Evolutionary conservation across 2,888 invertebrate species (phyloP), one percentile per base, ranked within the genome.

Genomic region (Amphipoea lucens): DNA sequence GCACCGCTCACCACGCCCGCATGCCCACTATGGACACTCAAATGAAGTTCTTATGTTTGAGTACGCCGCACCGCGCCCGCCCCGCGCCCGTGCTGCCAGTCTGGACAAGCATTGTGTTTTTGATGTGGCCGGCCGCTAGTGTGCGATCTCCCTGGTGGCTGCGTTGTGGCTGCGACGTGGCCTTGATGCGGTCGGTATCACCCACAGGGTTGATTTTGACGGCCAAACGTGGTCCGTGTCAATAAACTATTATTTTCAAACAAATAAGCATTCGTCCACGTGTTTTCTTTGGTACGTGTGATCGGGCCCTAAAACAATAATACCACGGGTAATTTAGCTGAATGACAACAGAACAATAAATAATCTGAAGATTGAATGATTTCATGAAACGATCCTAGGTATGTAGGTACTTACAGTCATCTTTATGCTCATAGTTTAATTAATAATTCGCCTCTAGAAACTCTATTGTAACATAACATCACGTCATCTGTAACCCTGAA

Each of bases 401-500:
- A 20, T 0, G 4, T 36, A 69, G 29, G 20, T 51, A 70, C 9
- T 54, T 36, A 23, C 9, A 36, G 54, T 23, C 4, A 70, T n/a
- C 3, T 40, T 40, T 40, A 54, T n/a, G 23, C 5, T 70, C 14
- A 54, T 17, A 23, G 36, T 11, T 57, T 9, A n/a, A 40, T 54
- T 57, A 17, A 17, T 70, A 11, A n/a, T 1, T 71, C 2, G 0
- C 23, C 17, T 40, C 5, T 17, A 60, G 17, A 40, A 60, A 17
- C 51, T 20, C 29, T 36, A 23, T 48, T 29, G 2, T 51, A 20
- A 54, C 6, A 29, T 29, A 29, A 12, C 11, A n/a, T 12, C 12
- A 62, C 5, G 5, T 2, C 14, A 3, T 3, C 3, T 29, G 1
- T 29, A 62, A 29, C 6, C 6, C 0, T 0, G 1, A 29, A 29